These are phyloP conservation scores for Anableps anableps DNA, from an alignment of 2,797 vertebrate genomes.

Conservation along the genomic window DNA sequence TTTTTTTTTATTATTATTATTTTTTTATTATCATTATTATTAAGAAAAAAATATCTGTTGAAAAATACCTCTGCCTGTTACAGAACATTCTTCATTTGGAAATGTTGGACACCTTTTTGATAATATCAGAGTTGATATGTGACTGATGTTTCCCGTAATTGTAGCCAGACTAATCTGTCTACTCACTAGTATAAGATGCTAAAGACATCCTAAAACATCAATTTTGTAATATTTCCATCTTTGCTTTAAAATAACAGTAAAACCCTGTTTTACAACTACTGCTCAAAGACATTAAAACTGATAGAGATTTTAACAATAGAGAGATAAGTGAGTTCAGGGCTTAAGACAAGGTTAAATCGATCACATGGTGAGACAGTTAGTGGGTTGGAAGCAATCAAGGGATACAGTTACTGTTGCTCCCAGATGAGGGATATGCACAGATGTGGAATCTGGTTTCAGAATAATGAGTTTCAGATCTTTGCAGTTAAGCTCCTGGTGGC, in stretches of 20 bases:
- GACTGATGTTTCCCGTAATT: neutral
- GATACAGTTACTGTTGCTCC: conserved; percentile 11
- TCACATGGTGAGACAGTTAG: conserved; percentile 1
- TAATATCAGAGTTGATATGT: neutral
- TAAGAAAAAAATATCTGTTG: neutral
- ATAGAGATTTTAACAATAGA: conserved; percentile 9
- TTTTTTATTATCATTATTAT: too few species aligned
- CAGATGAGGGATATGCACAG: conserved; percentile 25
- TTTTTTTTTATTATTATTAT: neutral
- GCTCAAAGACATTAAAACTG: neutral
- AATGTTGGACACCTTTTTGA: neutral
- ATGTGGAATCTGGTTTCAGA: conserved; percentile 11
- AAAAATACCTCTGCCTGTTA: neutral
- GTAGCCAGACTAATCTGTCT: neutral
- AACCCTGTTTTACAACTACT: neutral
- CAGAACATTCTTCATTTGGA: neutral
- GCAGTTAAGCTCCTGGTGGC: conserved; percentile 6
- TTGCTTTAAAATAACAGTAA: neutral
- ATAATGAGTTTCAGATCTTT: conserved; percentile 5
- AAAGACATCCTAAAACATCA: neutral
- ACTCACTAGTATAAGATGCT: neutral
- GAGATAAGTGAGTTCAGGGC: neutral
- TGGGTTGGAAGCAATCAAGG: conserved; percentile 20
- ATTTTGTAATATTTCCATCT: neutral
- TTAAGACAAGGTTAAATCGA: conserved; percentile 5